phyloP scores from a whole-genome alignment of 2,888 invertebrate genomes.

The Aradus depressus region DNA sequence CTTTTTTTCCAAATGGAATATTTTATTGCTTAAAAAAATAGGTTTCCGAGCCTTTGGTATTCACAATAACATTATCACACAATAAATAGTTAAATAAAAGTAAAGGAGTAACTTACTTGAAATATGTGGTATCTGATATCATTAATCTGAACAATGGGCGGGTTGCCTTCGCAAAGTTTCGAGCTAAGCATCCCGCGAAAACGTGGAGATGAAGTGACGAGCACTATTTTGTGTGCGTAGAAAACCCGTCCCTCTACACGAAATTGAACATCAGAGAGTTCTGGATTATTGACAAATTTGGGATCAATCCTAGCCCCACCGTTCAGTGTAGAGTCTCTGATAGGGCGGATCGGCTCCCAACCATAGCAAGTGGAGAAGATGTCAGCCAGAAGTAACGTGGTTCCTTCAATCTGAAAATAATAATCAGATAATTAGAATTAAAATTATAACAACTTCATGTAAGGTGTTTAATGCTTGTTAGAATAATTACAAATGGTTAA shows the following conservation, averaged over 20 bases:
- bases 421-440: too few species aligned
- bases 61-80: not conserved
- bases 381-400: constrained; percentile 72
- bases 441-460: too few species aligned
- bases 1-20: too few species aligned
- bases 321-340: constrained; percentile 53
- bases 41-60: not conserved
- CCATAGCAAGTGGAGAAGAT: constrained; percentile 83
- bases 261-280: constrained; percentile 84
- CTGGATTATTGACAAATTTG: constrained; percentile 87
- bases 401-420: constrained; percentile 65
- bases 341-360: constrained; percentile 69
- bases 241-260: constrained; percentile 82
- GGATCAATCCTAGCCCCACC: constrained; percentile 74
- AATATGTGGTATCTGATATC: constrained; percentile 88
- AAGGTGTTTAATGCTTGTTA: too few species aligned
- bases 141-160: constrained; percentile 82
- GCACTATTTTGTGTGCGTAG: constrained; percentile 87
- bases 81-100: too few species aligned
- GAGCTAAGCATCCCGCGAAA: constrained; percentile 75
- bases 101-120: constrained; percentile 47
- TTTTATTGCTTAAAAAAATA: not conserved
- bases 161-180: constrained; percentile 57
- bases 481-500: too few species aligned
- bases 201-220: constrained; percentile 79